Evolutionary conservation across 2,113 vertebrate genomes (phyloP), one percentile per base, ranked within the genome.

Genomic region (Macquaria australasica): DNA sequence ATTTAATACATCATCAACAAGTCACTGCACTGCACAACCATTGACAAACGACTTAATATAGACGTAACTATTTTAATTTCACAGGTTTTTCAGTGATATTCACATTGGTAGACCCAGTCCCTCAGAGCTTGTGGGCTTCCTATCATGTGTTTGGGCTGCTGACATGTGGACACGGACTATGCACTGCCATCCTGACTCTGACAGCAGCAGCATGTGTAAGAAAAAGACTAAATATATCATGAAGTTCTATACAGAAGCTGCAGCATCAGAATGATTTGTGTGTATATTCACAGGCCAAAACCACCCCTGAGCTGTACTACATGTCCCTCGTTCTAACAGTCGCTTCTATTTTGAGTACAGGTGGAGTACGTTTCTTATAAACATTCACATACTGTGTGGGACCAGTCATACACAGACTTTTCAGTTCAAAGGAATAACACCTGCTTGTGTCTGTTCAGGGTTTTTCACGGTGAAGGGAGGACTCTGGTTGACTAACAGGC

Each of bases 41-140:
- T 2, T 31, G 28, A 66, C 41, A 48, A 48, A 68, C 8, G 4
- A 8, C 39, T 64, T 23, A 10, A 48, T 37, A 8, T 4, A 11
- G 50, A 21, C 51, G n/a, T n/a, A 28, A 34, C 25, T 80, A 41
- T 60, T 45, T 79, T 25, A 82, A 6, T 23, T 34, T 34, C 3
- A 34, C 34, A 98, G 97, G 96, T 6, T 94, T 97, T 66, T 87
- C 96, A 0, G 87, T 97, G 75, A 76, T 95, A 39, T 94, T 97
- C 34, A 94, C 93, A 2, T 10, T 91, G 48, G 75, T 93, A 43
- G 95, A 97, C 18, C 96, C 91, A 0, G 85, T 95, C 66, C 95
- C 96, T 0, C 87, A 78, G 77, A 92, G 91, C 28, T 78, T 96
- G 50, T 92, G 90, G 87, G 86, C 85, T 15, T 67, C 90, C 25